Conservation (phyloP, 2,113 vertebrate genomes). For the Mirounga angustirostris region DNA sequence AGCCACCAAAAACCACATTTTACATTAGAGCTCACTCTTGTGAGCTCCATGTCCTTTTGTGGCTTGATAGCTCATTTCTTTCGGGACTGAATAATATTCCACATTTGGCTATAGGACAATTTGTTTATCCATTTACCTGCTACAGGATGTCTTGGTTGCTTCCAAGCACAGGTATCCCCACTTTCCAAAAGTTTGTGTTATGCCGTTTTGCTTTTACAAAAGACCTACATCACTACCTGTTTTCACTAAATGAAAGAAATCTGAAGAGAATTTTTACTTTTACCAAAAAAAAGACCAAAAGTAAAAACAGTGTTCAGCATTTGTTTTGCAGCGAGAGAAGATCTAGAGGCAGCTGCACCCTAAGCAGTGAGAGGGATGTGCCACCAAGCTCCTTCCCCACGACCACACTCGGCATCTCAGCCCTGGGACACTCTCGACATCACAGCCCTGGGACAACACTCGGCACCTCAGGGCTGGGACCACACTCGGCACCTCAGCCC, state of each 20-base stretch:
- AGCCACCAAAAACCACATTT: not conserved
- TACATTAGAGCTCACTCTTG: not conserved
- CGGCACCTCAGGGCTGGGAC: not conserved
- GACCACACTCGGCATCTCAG: not conserved
- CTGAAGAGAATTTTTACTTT: not conserved
- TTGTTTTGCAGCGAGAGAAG: not conserved
- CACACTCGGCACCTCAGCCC: not conserved
- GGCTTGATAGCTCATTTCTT: not conserved
- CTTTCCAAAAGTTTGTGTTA: not conserved
- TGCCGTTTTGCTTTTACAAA: not conserved
- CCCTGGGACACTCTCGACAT: not conserved
- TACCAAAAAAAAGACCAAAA: not conserved
- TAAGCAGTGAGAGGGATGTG: not conserved
- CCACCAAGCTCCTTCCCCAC: not conserved
- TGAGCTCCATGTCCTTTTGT: not conserved
- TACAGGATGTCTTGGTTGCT: not conserved
- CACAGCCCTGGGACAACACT: not conserved
- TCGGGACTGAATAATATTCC: not conserved
- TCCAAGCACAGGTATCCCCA: not conserved
- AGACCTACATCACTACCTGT: not conserved
- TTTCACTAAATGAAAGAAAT: not conserved
- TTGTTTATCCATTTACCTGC: not conserved
- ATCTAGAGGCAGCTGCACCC: not conserved
- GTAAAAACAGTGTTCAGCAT: not conserved
- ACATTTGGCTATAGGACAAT: no score